phyloP scores from a whole-genome alignment of 2,888 invertebrate species.

The Mallateleia sp. region DNA sequence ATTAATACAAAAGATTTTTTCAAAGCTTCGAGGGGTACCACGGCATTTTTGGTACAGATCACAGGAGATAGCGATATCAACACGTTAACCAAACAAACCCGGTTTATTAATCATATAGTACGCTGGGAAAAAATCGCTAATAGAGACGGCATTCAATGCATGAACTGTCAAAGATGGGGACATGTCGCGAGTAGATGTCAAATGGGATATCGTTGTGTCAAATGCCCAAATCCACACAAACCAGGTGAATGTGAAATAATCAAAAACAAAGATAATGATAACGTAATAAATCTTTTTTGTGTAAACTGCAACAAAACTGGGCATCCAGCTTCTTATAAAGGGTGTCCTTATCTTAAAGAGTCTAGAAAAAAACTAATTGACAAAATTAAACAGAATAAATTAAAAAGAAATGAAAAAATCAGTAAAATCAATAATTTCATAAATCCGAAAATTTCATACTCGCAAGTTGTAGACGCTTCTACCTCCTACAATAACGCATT shows the following conservation, averaged over 20 bases:
- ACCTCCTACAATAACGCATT: too few species aligned
- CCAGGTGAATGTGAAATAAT: too few species aligned
- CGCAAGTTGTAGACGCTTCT: too few species aligned
- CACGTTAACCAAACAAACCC: neutral
- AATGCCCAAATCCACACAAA: conserved; percentile 1
- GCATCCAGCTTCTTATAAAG: too few species aligned
- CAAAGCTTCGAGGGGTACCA: neutral
- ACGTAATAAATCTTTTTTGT: neutral
- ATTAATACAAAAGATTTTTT: conserved; percentile 3
- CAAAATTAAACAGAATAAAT: neutral
- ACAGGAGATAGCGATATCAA: conserved; percentile 9
- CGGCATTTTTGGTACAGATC: conserved; percentile 44
- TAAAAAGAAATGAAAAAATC: neutral
- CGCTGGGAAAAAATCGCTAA: conserved; percentile 32
- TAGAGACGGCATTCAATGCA: conserved; percentile 16
- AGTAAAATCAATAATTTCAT: too few species aligned
- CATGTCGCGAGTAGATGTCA: too few species aligned
- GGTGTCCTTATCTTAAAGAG: conserved; percentile 2
- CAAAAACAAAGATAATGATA: neutral
- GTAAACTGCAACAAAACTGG: neutral
- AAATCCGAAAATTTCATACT: too few species aligned
- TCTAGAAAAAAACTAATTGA: conserved; percentile 2
- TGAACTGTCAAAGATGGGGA: conserved; percentile 11
- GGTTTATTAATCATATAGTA: conserved; percentile 34
- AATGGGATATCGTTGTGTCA: conserved; percentile 16